A percentile compares a stretch with the other conserved stretches of the same genome.
These are phyloP conservation scores for Lithophane socia DNA, from an alignment of 2,888 invertebrate species.

Conservation along the genomic window DNA sequence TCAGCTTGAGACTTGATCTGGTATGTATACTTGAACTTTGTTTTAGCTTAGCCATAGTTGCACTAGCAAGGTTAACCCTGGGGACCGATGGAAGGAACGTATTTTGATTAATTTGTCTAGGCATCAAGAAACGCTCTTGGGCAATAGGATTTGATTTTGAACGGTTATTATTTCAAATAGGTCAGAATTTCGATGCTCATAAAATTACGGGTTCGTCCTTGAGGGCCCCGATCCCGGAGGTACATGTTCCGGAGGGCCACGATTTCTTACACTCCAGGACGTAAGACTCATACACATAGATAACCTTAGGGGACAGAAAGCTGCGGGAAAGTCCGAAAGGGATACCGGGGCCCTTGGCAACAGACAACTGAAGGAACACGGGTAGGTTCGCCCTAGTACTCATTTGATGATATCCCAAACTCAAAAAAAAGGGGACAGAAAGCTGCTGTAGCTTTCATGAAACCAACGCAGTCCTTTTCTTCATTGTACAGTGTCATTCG, in stretches of 20 bases:
- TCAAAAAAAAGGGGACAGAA: too few species aligned
- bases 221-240: too few species aligned
- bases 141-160: not conserved
- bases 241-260: too few species aligned
- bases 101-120: not conserved
- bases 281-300: not conserved
- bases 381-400: too few species aligned
- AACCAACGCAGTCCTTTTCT: not conserved
- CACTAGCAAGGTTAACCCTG: not conserved
- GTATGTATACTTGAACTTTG: slow-evolving; percentile 71
- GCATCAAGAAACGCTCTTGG: not conserved
- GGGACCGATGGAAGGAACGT: not conserved
- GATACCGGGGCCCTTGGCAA: too few species aligned
- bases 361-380: too few species aligned
- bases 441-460: too few species aligned
- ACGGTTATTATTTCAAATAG: too few species aligned
- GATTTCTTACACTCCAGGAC: not conserved
- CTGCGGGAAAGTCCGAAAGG: too few species aligned
- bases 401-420: too few species aligned
- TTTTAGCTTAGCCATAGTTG: not conserved
- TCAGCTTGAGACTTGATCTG: slow-evolving; percentile 86
- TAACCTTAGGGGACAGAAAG: too few species aligned
- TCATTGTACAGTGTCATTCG: not conserved
- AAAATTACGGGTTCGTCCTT: not conserved
- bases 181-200: not conserved